Base-by-base conservation (phyloP, 2,888 invertebrate genomes). In the Bruchidius siliquastri region DNA sequence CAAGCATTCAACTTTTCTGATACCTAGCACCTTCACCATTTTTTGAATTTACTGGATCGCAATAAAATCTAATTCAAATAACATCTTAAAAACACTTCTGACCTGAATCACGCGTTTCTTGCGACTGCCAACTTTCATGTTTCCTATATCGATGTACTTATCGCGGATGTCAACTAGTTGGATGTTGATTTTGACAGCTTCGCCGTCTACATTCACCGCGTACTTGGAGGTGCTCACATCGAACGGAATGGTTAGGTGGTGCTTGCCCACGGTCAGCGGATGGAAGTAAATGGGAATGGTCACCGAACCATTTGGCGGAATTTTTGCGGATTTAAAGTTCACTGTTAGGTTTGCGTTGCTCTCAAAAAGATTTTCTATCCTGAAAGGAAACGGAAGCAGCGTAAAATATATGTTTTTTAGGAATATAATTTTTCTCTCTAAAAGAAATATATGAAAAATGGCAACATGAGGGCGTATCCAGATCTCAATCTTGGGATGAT, bases 281-380 rank as follows among this genome's bases (percentile, higher is more conserved):
- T 88, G 88, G 78, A 92, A 92, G 80, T 83, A 87, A 72, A 92
- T 87, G 0, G 87, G 81, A 73, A 92, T 86, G 77, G 86, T 86
- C 49, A 87, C 78, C n/a, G 86, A 84, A 74, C 84, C 83, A 2
- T 86, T 86, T 0, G 89, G 85, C n/a, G 82, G 80, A 69, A 92
- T 83, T 20, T 82, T 83, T 20, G 86, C 85, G 20, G 87, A 83
- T 66, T 85, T 84, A 72, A 88, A 87, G 68, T 88, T 86, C 0
- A 90, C 84, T 67, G 87, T 88, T n/a, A 92, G 80, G 80, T 90
- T 88, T 0, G 89, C 87, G 32, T 86, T 79, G 76, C 87, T 87
- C 69, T 86, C 83, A 74, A 87, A 88, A 73, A 87, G 86, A 76
- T 89, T 86, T 78, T 90, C 88, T 22, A 91, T 78, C 21, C 91